A percentile compares a stretch with the other conserved stretches of the same genome.
Conservation (phyloP, 2,113 vertebrate genomes). For the Verasper variegatus region DNA sequence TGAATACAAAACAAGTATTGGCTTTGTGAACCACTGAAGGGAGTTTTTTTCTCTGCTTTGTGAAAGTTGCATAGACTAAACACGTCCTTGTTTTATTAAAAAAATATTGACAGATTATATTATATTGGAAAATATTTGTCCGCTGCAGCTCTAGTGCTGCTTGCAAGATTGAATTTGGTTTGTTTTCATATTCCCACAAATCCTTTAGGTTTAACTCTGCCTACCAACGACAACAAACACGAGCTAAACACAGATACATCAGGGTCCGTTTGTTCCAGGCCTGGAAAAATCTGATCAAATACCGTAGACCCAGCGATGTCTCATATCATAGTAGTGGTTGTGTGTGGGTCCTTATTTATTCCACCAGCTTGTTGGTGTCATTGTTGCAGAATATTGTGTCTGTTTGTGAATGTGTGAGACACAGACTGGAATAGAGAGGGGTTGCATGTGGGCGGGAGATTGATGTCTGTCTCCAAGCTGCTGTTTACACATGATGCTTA, state of each 20-base stretch:
- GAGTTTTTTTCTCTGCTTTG: neutral
- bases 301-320: neutral
- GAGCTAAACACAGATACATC: neutral
- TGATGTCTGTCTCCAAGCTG: conserved; percentile 47
- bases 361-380: conserved; percentile 27
- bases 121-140: neutral
- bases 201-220: neutral
- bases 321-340: neutral
- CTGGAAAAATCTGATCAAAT: neutral
- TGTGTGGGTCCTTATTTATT: neutral
- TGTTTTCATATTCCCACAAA: conserved; percentile 3
- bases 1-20: neutral
- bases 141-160: neutral
- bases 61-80: neutral
- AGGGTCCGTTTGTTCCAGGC: conserved; percentile 1
- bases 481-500: conserved; percentile 36
- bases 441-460: conserved; percentile 39
- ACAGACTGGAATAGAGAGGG: conserved; percentile 7
- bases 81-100: neutral
- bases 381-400: neutral
- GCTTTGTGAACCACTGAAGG: neutral
- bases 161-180: conserved; percentile 4
- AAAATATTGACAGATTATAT: conserved; percentile 9
- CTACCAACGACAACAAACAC: neutral
- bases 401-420: conserved; percentile 14